Evolutionary conservation across 2,888 invertebrate species (phyloP).

Genomic region (Lutraria lutraria): DNA sequence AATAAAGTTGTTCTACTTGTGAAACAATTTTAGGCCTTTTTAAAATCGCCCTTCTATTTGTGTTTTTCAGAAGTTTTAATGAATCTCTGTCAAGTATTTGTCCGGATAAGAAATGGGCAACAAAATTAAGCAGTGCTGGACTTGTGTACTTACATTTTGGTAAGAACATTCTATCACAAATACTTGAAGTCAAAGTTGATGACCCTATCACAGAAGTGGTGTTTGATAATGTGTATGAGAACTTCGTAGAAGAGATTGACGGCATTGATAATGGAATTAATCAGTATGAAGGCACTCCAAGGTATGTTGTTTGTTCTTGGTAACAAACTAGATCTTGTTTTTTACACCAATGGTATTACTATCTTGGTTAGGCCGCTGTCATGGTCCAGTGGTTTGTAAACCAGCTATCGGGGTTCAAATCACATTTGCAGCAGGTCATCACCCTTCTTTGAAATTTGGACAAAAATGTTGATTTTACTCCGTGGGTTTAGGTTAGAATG

Average conservation of each 20-base stretch:
- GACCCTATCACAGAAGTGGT: conserved; percentile 83
- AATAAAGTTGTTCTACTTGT: no score
- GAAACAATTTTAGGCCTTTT: no score
- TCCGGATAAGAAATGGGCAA: conserved; percentile 83
- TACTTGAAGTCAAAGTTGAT: conserved; percentile 71
- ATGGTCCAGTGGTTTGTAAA: no score
- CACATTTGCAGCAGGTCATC: no score
- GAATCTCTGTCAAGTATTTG: conserved; percentile 86
- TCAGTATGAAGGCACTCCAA: conserved; percentile 90
- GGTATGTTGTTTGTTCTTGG: conserved; percentile 69
- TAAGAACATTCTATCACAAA: conserved; percentile 89
- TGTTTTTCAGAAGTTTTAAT: conserved; percentile 84
- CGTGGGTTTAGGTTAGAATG: no score
- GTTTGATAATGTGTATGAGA: conserved; percentile 91
- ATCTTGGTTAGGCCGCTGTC: no score
- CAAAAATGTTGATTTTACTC: no score
- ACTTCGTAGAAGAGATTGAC: conserved; percentile 96
- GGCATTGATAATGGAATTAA: conserved; percentile 98
- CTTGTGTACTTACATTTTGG: conserved; percentile 96
- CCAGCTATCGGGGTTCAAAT: no score
- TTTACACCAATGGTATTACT: no score
- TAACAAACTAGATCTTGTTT: no score
- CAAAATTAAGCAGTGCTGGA: conserved; percentile 97
- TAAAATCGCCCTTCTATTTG: background rate
- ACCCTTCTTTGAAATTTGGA: no score